Percentiles rank a stretch among this genome's conserved stretches.
These are phyloP conservation scores for Magallana angulata DNA, from an alignment of 1,140 invertebrate genomes.

Conservation along the genomic window DNA sequence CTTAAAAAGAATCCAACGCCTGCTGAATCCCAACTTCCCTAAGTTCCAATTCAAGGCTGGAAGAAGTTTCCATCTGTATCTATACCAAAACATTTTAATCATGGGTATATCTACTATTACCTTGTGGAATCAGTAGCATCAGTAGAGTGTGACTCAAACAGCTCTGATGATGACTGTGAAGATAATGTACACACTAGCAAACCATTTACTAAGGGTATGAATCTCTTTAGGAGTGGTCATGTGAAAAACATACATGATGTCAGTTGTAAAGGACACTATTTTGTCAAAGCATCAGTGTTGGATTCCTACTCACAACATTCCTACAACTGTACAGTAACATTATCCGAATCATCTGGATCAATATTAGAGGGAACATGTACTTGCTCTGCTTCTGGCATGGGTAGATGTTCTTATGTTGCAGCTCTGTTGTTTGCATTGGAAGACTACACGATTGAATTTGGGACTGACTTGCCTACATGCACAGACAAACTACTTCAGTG, in stretches of 20 bases:
- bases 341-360: background rate
- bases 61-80: background rate
- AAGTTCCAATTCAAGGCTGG: background rate
- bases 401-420: constrained; percentile 21
- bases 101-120: constrained; percentile 11
- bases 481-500: background rate
- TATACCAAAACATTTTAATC: background rate
- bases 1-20: background rate
- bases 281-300: too few relatives aligned
- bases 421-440: constrained; percentile 34
- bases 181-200: too few relatives aligned
- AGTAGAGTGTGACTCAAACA: background rate
- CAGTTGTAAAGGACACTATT: too few relatives aligned
- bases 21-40: background rate
- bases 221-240: background rate
- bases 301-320: background rate
- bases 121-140: constrained; percentile 25
- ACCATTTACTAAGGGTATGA: too few relatives aligned
- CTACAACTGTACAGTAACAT: background rate
- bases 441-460: background rate
- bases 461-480: constrained; percentile 11
- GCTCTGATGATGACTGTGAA: too few relatives aligned
- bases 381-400: background rate
- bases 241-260: too few relatives aligned
- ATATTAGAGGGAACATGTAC: background rate